phyloP scores from a whole-genome alignment of 2,113 vertebrate species.

The Spea bombifrons region DNA sequence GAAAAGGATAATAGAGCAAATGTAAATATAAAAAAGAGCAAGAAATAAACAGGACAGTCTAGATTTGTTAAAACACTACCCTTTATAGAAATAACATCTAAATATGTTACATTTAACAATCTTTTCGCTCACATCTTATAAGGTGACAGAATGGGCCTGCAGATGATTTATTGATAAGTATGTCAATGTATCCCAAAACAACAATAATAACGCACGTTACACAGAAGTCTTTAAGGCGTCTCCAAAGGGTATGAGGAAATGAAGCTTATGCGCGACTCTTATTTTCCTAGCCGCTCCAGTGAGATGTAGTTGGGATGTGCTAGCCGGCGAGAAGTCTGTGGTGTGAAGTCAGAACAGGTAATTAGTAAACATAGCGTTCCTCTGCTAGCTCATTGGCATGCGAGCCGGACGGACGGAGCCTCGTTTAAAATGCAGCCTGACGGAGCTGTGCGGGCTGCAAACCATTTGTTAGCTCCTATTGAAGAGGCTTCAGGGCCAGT shows the following conservation, averaged over 20 bases:
- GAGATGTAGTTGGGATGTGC: slow-evolving; percentile 98
- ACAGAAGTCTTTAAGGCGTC: not conserved
- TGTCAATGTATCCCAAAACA: too few relatives aligned
- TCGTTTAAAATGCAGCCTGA: slow-evolving; percentile 99
- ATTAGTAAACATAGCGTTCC: slow-evolving; percentile 99
- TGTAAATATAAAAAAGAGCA: too few relatives aligned
- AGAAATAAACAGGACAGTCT: too few relatives aligned
- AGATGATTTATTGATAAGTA: too few relatives aligned
- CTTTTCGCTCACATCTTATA: too few relatives aligned
- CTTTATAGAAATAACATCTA: too few relatives aligned
- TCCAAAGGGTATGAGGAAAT: slow-evolving; percentile 9
- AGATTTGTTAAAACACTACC: too few relatives aligned
- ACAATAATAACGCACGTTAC: too few relatives aligned
- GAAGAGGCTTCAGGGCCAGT: slow-evolving; percentile 99
- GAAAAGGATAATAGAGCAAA: too few relatives aligned
- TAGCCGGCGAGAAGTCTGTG: slow-evolving; percentile 76
- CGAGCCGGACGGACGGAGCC: slow-evolving; percentile 98
- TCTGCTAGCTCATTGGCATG: slow-evolving; percentile 99
- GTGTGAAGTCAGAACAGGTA: slow-evolving; percentile 95
- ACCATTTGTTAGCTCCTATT: slow-evolving; percentile 99
- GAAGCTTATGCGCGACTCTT: slow-evolving; percentile 85
- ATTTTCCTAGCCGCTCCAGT: slow-evolving; percentile 83
- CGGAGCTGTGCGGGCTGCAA: slow-evolving; percentile 99
- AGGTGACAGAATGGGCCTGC: too few relatives aligned
- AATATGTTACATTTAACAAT: too few relatives aligned